phyloP scores from a whole-genome alignment of 1,140 invertebrate genomes.

The Lepidurus couesii region DNA sequence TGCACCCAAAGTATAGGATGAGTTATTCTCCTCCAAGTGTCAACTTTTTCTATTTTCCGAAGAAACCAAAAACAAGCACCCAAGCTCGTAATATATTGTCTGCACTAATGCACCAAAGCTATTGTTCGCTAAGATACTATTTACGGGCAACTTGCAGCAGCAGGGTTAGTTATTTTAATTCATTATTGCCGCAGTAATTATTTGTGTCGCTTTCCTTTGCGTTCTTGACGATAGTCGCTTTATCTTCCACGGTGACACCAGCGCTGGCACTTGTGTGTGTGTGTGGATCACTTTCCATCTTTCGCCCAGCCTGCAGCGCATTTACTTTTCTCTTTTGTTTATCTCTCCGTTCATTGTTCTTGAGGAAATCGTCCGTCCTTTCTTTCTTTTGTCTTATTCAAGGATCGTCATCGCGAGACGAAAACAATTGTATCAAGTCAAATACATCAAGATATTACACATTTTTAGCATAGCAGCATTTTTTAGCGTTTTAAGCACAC shows the following conservation, averaged over 20 bases:
- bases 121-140: not conserved
- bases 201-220: slow-evolving; percentile 4
- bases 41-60: not conserved
- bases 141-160: not conserved
- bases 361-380: too few relatives aligned
- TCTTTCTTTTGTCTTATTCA: too few relatives aligned
- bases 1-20: too few relatives aligned
- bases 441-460: too few relatives aligned
- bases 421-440: too few relatives aligned
- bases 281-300: not conserved
- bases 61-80: not conserved
- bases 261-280: not conserved
- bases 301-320: not conserved
- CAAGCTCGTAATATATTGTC: not conserved
- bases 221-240: not conserved
- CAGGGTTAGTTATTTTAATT: not conserved
- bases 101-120: not conserved
- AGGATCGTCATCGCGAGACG: too few relatives aligned
- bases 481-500: too few relatives aligned
- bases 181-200: slow-evolving; percentile 11
- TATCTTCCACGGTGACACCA: not conserved
- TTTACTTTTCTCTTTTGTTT: not conserved
- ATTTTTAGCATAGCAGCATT: too few relatives aligned
- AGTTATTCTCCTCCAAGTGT: not conserved
- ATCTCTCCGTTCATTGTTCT: not conserved